These are phyloP conservation scores for Baronia brevicornis DNA, from an alignment of 2,888 invertebrate genomes.

Conservation along the genomic window DNA sequence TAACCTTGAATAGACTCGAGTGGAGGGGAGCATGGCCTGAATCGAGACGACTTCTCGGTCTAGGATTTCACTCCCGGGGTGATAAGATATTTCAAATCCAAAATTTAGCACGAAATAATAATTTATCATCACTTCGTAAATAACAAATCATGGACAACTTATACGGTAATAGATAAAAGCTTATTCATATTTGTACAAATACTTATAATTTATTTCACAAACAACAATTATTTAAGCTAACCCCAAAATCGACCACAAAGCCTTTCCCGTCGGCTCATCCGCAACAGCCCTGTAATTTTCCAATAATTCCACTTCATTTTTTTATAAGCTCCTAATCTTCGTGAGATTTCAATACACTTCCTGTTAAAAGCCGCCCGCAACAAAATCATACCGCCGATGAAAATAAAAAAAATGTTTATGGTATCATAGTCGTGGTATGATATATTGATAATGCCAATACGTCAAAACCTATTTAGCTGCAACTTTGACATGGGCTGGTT, in stretches of 20 bases:
- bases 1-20: no score
- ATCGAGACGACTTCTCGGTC: no score
- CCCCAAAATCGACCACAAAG: slow-evolving; percentile 23
- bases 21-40: no score
- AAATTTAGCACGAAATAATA: no score
- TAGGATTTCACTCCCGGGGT: no score
- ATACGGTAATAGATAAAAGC: no score
- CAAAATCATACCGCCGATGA: slow-evolving; percentile 41
- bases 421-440: slow-evolving; percentile 48
- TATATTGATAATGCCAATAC: slow-evolving; percentile 43
- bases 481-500: not conserved
- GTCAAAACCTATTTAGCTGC: slow-evolving; percentile 55
- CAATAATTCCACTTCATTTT: slow-evolving; percentile 65
- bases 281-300: slow-evolving; percentile 56
- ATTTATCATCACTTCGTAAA: no score
- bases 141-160: no score
- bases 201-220: slow-evolving; percentile 16
- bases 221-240: slow-evolving; percentile 44
- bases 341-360: slow-evolving; percentile 67
- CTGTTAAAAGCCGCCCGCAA: slow-evolving; percentile 52
- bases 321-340: slow-evolving; percentile 56
- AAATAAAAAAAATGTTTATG: slow-evolving; percentile 53
- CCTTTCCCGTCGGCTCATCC: slow-evolving; percentile 35
- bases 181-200: slow-evolving; percentile 11
- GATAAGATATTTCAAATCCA: no score